Conservation (phyloP, 2,888 invertebrate genomes). For the Diaperis boleti region DNA sequence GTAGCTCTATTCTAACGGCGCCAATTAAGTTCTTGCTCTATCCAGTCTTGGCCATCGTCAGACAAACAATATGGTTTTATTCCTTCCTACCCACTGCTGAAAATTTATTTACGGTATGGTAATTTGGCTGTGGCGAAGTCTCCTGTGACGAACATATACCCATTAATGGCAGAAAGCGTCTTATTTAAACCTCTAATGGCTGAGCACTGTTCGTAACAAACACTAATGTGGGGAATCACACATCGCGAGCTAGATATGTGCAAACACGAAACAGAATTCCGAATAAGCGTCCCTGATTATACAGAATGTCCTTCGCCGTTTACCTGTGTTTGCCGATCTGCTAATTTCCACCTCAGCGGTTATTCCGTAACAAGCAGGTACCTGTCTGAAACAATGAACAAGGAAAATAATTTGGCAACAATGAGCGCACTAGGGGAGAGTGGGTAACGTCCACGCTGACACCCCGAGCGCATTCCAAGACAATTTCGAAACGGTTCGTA, state of each 20-base stretch:
- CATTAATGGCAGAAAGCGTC: constrained; percentile 18
- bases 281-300: constrained; percentile 32
- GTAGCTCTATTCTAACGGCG: too few species aligned
- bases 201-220: constrained; percentile 35
- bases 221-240: constrained; percentile 38
- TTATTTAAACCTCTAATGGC: constrained; percentile 26
- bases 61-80: too few species aligned
- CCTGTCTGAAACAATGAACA: constrained; percentile 25
- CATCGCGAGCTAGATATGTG: constrained; percentile 28
- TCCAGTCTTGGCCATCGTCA: too few species aligned
- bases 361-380: constrained; percentile 14
- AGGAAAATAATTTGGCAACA: neutral
- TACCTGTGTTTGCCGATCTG: constrained; percentile 16
- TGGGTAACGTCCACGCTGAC: neutral
- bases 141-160: too few species aligned
- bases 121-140: too few species aligned
- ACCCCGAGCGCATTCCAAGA: neutral
- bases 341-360: constrained; percentile 25
- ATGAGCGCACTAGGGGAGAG: neutral
- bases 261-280: constrained; percentile 28
- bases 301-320: constrained; percentile 22
- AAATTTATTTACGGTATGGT: too few species aligned
- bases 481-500: constrained; percentile 13
- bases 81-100: too few species aligned
- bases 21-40: too few species aligned